Evolutionary conservation across 2,888 invertebrate genomes (phyloP), one percentile per base, ranked within the genome.

Genomic region (Melieria crassipennis): DNA sequence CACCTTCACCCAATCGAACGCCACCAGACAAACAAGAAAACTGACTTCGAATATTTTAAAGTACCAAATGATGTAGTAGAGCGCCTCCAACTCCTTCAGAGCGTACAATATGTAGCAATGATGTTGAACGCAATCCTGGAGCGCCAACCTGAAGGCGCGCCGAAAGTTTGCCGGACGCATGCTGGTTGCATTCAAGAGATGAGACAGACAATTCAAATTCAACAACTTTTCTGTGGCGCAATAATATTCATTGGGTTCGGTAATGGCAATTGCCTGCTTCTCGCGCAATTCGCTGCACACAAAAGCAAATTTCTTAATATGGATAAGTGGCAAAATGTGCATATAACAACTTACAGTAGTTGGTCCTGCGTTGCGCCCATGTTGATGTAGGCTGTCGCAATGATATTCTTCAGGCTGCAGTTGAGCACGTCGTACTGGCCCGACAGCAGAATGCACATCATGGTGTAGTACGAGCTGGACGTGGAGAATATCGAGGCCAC

Each of bases 381-480:
- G 45, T 72, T 72, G 7, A 83, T 72, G 57, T 83, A 81, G 60
- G 72, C 63, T 6, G 82, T 83, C 60, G 79, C 79, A 4, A 83
- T 52, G 16, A 85, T 76, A 78, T 85, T 85, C 63, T 85, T 85
- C 4, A 85, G 71, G 64, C 83, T 85, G 57, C 83, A 83, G 62
- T 78, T 81, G 5, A 85, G 70, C 0, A 85, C 58, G 74, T 85
- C 85, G 58, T 80, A 85, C 72, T 85, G 85, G 3, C 84, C 85
- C 5, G 81, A 83, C 47, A 82, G 72, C 3, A 83, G 70, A 11
- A 84, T 81, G 9, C 78, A 75, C 13, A 83, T 60, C 1, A 77
- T 78, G 78, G 82, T 62, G 88, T 89, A 78, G 46, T 81, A 76
- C 3, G 80, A 81, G 75, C 86, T 85, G 4, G 83, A 82, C 0